These are phyloP conservation scores for Lasius fuliginosus DNA, from an alignment of 2,888 invertebrate genomes.

Conservation along the genomic window DNA sequence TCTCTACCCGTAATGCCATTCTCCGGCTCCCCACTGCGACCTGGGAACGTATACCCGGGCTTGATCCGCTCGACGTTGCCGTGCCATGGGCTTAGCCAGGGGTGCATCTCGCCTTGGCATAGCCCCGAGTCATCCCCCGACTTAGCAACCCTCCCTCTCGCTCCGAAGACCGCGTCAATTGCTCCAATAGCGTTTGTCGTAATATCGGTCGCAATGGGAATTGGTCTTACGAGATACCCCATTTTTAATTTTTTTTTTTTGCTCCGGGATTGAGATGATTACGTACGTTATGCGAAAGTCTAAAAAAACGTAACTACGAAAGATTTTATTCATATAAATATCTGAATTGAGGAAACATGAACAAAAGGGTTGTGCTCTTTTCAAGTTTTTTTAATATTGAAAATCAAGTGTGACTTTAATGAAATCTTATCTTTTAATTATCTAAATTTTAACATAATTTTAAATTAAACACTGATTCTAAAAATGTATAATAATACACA, in stretches of 20 bases:
- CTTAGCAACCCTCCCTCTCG: conserved; percentile 57
- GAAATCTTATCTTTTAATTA: neutral
- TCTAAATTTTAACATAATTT: neutral
- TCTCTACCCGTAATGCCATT: conserved; percentile 85
- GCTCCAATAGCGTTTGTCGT: conserved; percentile 48
- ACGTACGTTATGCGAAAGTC: neutral
- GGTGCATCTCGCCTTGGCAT: conserved; percentile 75
- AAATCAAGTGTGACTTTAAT: neutral
- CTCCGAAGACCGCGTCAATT: neutral
- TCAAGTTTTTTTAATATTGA: neutral
- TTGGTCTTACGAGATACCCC: conserved; percentile 6
- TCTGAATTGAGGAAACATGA: neutral
- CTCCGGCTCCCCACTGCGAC: conserved; percentile 83
- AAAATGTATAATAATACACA: neutral
- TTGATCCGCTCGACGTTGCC: conserved; percentile 72
- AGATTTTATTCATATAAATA: neutral
- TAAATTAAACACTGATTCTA: neutral
- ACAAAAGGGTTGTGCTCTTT: neutral
- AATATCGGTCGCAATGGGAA: conserved; percentile 32
- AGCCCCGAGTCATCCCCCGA: conserved; percentile 66
- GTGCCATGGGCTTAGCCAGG: conserved; percentile 72
- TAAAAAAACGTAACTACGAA: neutral
- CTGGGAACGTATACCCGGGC: conserved; percentile 74
- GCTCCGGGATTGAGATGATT: neutral
- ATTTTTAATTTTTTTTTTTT: conserved; percentile 15